Evolutionary conservation across 2,113 vertebrate species (phyloP).

Genomic region (Mustela lutreola): DNA sequence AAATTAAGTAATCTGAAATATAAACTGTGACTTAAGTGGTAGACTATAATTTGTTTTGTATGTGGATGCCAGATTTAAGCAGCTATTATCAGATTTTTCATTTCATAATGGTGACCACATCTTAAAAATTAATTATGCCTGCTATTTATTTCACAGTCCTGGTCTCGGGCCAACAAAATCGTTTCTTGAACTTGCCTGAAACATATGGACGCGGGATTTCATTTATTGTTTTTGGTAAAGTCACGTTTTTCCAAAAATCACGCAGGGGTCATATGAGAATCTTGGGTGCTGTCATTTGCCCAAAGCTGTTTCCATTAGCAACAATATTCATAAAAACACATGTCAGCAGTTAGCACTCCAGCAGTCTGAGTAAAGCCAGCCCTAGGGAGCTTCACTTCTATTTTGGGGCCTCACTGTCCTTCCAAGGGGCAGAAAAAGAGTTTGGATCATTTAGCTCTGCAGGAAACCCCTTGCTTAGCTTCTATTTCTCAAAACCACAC

Average conservation of each 20-base stretch:
- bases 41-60: conserved; percentile 66
- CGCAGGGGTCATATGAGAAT: conserved; percentile 72
- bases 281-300: conserved; percentile 56
- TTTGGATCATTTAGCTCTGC: conserved; percentile 8
- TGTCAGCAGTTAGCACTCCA: neutral
- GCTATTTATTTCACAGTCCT: conserved; percentile 72
- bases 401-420: conserved; percentile 67
- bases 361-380: conserved; percentile 67
- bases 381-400: conserved; percentile 69
- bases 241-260: conserved; percentile 39
- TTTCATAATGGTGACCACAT: conserved; percentile 77
- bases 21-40: conserved; percentile 20
- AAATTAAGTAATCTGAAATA: conserved; percentile 59
- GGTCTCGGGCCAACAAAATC: conserved; percentile 75
- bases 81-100: conserved; percentile 69
- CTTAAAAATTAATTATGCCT: conserved; percentile 78
- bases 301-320: conserved; percentile 66
- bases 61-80: conserved; percentile 65
- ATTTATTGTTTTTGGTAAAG: conserved; percentile 62
- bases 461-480: conserved; percentile 66
- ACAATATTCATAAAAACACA: conserved; percentile 69
- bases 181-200: conserved; percentile 69
- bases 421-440: conserved; percentile 62
- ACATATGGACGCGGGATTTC: conserved; percentile 42
- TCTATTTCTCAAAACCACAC: neutral